phyloP scores from a whole-genome alignment of 2,888 invertebrate genomes.

The Penaeus monodon region DNA sequence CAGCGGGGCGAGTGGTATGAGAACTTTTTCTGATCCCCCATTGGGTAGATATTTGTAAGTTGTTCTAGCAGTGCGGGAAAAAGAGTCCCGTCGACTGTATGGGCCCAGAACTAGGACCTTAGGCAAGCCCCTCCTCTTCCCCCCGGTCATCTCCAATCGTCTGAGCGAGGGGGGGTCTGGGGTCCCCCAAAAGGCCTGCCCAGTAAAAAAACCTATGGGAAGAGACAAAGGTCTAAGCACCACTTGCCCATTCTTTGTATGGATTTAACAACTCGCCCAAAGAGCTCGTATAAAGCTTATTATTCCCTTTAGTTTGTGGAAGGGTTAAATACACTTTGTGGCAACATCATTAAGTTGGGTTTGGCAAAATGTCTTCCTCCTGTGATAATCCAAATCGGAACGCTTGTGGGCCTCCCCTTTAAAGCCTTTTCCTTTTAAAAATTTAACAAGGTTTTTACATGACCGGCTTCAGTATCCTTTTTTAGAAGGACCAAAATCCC shows the following conservation, averaged over 20 bases:
- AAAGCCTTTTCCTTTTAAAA: slow-evolving; percentile 20
- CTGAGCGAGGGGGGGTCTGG: slow-evolving; percentile 43
- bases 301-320: slow-evolving; percentile 48
- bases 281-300: slow-evolving; percentile 44
- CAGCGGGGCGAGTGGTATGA: slow-evolving; percentile 25
- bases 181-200: slow-evolving; percentile 50
- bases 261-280: slow-evolving; percentile 47
- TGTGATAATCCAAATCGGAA: slow-evolving; percentile 60
- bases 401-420: slow-evolving; percentile 47
- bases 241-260: slow-evolving; percentile 54
- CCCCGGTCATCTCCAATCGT: slow-evolving; percentile 52
- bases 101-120: slow-evolving; percentile 35
- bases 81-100: slow-evolving; percentile 26
- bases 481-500: slow-evolving; percentile 60
- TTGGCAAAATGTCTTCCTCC: slow-evolving; percentile 32
- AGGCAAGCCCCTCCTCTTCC: slow-evolving; percentile 53
- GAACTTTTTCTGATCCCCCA: slow-evolving; percentile 34
- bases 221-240: slow-evolving; percentile 51
- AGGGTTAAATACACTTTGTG: slow-evolving; percentile 48
- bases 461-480: slow-evolving; percentile 23
- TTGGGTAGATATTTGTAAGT: slow-evolving; percentile 34
- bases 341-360: slow-evolving; percentile 35
- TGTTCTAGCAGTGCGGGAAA: slow-evolving; percentile 28
- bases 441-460: slow-evolving; percentile 33
- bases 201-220: slow-evolving; percentile 53